Evolutionary conservation across 2,797 vertebrate genomes (phyloP), one percentile per base, ranked within the genome.

Genomic region (Falco cherrug): DNA sequence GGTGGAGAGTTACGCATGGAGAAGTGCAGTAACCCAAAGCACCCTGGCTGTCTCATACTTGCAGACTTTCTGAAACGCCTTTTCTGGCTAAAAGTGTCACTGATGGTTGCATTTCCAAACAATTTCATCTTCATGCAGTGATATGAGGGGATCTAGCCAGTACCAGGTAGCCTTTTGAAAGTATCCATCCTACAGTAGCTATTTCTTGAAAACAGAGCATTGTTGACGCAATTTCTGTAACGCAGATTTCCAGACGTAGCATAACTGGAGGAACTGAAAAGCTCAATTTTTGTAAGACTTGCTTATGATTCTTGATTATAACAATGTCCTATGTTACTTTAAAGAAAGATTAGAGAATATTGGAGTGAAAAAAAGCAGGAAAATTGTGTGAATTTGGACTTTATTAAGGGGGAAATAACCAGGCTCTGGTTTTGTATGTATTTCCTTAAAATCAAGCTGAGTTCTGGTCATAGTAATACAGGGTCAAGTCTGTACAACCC

Each of bases 11-110:
- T 90, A 25, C 64, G 37, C 4, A 0, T 16, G 10, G 77, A 90
- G 41, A 80, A 68, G 20, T 20, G 37, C 37, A 45, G 56, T 73
- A 92, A 77, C 39, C 69, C 6, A 0, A 61, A 89, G 51, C 0
- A 0, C 59, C 47, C 9, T 33, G 43, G 8, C 6, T 33, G 20
- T 59, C 65, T 90, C 54, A 35, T 0, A 0, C 71, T 82, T 89
- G 50, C 64, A 67, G 25, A 75, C 37, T 79, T 93, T 50, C 35
- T 81, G 87, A 87, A 75, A 45, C 56, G 57, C 56, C 39, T 14
- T 78, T 85, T 84, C 80, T 85, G 65, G 57, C 67, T 88, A 53
- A 50, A 83, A 81, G 47, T 59, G 60, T 53, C 56, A 39, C 59
- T 59, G 47, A 25, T 3, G 4, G 53, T 57, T 15, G 3, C 26